Evolutionary conservation across 2,888 invertebrate species (phyloP).

Genomic region (Plebejus melissa): DNA sequence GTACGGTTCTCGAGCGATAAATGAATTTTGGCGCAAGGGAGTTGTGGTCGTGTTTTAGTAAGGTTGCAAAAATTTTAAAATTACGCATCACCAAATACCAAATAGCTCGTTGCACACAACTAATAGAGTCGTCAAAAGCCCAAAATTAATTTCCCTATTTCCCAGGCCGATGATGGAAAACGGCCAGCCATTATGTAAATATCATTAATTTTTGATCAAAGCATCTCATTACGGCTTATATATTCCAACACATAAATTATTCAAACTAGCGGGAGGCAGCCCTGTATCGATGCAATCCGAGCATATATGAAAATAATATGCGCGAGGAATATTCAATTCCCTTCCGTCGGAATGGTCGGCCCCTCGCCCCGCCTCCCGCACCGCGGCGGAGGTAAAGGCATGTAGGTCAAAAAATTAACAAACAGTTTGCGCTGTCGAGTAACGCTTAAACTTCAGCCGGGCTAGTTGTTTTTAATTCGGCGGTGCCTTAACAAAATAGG

Average conservation of each 20-base stretch:
- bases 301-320: slow-evolving; percentile 27
- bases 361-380: neutral
- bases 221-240: slow-evolving; percentile 1
- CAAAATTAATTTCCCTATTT: neutral
- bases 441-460: slow-evolving; percentile 9
- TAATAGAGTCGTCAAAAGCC: neutral
- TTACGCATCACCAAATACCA: neutral
- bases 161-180: neutral
- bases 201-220: slow-evolving; percentile 15
- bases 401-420: slow-evolving; percentile 28
- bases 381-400: neutral
- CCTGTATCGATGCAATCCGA: slow-evolving; percentile 24
- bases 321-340: slow-evolving; percentile 28
- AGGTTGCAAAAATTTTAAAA: no score
- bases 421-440: slow-evolving; percentile 24
- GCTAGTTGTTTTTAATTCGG: slow-evolving; percentile 21
- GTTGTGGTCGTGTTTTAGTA: no score
- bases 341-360: slow-evolving; percentile 24
- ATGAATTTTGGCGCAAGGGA: no score
- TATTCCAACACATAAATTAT: slow-evolving; percentile 15
- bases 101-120: neutral
- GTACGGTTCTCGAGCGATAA: no score
- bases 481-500: slow-evolving; percentile 13
- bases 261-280: slow-evolving; percentile 19
- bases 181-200: neutral